Evolutionary conservation across 2,113 vertebrate species (phyloP).

Genomic region (Micromys minutus): DNA sequence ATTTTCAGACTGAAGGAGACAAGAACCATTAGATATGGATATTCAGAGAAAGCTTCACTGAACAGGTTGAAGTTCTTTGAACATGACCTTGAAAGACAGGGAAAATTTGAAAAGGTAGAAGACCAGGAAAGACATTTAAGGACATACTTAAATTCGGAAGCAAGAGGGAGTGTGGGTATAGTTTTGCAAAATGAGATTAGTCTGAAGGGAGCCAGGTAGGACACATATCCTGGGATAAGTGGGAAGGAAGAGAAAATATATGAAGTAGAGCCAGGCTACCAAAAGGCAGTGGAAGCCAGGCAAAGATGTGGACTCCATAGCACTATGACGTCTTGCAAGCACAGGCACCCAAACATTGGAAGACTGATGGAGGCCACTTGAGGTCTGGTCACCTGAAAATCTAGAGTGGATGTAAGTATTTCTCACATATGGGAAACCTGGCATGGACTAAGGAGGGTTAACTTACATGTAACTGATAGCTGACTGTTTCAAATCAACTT

Average conservation of each 20-base stretch:
- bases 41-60: not conserved
- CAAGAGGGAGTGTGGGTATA: not conserved
- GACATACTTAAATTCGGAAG: not conserved
- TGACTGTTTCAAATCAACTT: constrained; percentile 35
- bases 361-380: not conserved
- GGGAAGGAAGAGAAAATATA: not conserved
- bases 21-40: not conserved
- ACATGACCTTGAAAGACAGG: constrained; percentile 15
- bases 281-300: not conserved
- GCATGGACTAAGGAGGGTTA: not conserved
- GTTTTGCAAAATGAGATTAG: not conserved
- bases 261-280: not conserved
- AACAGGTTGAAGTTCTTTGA: not conserved
- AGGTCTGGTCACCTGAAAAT: not conserved
- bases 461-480: not conserved
- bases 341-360: not conserved
- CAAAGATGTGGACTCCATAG: not conserved
- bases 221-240: not conserved
- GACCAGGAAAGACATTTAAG: not conserved
- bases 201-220: not conserved
- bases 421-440: not conserved
- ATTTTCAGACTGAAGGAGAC: not conserved
- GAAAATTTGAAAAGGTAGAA: not conserved
- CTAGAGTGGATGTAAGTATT: not conserved
- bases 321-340: not conserved